phyloP scores from a whole-genome alignment of 2,888 invertebrate genomes.

The Pterostichus niger region DNA sequence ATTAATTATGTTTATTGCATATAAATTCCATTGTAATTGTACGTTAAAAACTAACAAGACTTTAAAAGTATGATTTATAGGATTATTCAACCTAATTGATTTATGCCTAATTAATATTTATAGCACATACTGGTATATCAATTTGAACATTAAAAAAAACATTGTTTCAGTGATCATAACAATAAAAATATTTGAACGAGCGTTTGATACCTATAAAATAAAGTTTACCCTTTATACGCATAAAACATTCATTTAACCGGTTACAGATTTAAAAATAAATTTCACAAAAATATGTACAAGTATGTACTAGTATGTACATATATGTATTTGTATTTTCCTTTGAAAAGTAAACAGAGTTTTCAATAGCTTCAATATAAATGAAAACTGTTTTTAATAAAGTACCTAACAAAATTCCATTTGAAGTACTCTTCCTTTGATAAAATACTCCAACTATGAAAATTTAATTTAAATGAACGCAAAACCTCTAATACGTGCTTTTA shows the following conservation, averaged over 20 bases:
- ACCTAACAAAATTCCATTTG: neutral
- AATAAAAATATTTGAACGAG: too few relatives aligned
- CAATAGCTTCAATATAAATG: neutral
- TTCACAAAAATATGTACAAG: too few relatives aligned
- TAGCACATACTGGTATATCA: neutral
- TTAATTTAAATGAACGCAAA: conserved; percentile 36
- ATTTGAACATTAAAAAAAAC: neutral
- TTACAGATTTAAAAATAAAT: too few relatives aligned
- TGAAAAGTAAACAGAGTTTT: neutral
- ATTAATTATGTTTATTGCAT: conserved; percentile 31
- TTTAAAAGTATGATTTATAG: conserved; percentile 15
- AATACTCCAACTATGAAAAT: conserved; percentile 32
- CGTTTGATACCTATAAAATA: too few relatives aligned
- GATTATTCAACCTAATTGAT: neutral
- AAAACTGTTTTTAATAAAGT: neutral
- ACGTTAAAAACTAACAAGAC: neutral
- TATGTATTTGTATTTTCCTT: too few relatives aligned
- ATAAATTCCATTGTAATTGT: conserved; percentile 41
- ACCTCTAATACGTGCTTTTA: conserved; percentile 4
- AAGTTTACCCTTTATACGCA: too few relatives aligned
- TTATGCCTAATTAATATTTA: conserved; percentile 13
- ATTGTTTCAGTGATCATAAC: neutral
- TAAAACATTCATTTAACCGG: too few relatives aligned
- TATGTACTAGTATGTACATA: too few relatives aligned
- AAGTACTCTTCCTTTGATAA: conserved; percentile 33